phyloP scores from a whole-genome alignment of 1,140 invertebrate species.

The Scaptodrosophila lebanonensis region DNA sequence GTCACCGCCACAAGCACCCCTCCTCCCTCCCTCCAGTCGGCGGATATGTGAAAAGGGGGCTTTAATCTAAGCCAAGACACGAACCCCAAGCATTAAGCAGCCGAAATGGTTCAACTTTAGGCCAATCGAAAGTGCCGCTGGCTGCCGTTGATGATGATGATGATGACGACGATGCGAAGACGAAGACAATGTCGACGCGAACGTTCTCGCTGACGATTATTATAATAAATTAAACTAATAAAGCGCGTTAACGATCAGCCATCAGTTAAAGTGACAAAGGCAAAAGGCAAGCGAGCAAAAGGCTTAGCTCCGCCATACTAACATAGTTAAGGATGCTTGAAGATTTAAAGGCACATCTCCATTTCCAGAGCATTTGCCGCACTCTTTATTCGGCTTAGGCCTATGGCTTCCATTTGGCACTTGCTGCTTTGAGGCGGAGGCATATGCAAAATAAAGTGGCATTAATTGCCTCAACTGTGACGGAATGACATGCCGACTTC shows the following conservation, averaged over 20 bases:
- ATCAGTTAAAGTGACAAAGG: constrained; percentile 51
- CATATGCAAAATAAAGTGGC: constrained; percentile 35
- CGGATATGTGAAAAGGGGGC: constrained; percentile 7
- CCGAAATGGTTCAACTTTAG: too few species aligned
- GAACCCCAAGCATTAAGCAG: neutral
- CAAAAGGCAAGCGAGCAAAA: constrained; percentile 5
- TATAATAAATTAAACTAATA: constrained; percentile 74
- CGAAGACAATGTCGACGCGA: neutral
- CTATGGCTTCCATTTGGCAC: constrained; percentile 22
- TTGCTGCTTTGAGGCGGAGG: constrained; percentile 4
- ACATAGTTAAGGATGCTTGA: constrained; percentile 8
- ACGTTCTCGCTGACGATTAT: constrained; percentile 33
- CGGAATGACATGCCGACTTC: constrained; percentile 27
- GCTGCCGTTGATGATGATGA: neutral
- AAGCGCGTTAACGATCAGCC: constrained; percentile 67
- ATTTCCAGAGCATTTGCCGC: too few species aligned
- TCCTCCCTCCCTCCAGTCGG: neutral
- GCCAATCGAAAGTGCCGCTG: constrained; percentile 35
- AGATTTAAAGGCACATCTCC: too few species aligned
- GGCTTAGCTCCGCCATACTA: constrained; percentile 18
- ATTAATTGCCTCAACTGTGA: constrained; percentile 38
- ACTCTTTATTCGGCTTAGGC: too few species aligned
- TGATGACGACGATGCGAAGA: constrained; percentile 5
- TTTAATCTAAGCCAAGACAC: constrained; percentile 20
- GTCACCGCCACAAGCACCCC: neutral